Evolutionary conservation across 1,140 invertebrate species (phyloP).

Genomic region (Diplogasteroides magnus): DNA sequence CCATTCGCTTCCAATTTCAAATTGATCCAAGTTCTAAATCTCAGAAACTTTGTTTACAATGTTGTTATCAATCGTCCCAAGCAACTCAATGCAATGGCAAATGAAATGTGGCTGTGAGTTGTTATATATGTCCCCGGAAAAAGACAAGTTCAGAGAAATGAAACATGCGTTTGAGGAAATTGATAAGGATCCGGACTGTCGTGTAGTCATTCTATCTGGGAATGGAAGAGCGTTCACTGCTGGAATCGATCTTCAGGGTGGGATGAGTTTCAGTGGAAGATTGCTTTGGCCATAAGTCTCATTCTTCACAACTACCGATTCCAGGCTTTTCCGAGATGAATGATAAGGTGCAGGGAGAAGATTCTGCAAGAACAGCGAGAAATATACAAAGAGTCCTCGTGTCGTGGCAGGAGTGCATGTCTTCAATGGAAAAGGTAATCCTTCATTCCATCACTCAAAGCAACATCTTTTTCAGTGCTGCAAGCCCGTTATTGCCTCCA

Average conservation of each 20-base stretch:
- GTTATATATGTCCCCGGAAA: background rate
- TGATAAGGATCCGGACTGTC: conserved; percentile 24
- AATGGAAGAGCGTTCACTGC: conserved; percentile 19
- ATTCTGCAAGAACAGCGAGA: background rate
- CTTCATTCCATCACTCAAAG: no score
- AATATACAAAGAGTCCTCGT: background rate
- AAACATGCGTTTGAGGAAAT: conserved; percentile 13
- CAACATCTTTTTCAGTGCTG: conserved; percentile 22
- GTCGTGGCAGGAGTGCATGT: conserved; percentile 3
- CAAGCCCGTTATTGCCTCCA: conserved; percentile 22
- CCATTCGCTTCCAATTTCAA: no score
- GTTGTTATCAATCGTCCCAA: conserved; percentile 18
- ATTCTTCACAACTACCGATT: no score
- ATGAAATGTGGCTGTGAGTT: conserved; percentile 22
- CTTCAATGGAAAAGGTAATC: no score
- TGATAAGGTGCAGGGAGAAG: background rate
- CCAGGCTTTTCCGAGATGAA: no score
- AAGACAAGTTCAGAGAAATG: conserved; percentile 18
- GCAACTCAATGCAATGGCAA: conserved; percentile 20
- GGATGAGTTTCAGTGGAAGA: no score
- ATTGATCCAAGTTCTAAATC: no score
- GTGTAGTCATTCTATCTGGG: conserved; percentile 20
- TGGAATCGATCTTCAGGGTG: conserved; percentile 18
- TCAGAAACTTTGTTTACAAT: conserved; percentile 17
- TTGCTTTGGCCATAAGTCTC: no score